Percentiles rank a stretch among this genome's conserved stretches.
Evolutionary conservation across 2,888 invertebrate genomes (phyloP).

Genomic region (Nemapogon koenigi): DNA sequence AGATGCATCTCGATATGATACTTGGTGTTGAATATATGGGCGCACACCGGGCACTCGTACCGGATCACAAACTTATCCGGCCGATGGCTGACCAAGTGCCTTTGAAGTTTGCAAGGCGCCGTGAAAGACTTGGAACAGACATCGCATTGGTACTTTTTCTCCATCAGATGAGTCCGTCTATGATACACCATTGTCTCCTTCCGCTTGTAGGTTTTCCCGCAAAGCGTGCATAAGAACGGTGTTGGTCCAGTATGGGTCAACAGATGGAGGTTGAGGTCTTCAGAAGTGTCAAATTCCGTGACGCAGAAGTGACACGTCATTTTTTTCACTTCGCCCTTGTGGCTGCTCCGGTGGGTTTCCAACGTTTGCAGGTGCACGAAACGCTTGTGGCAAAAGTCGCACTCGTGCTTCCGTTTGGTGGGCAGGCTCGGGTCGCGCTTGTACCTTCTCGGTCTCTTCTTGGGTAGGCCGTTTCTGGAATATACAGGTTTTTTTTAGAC

Average conservation of each 20-base stretch:
- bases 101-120: slow-evolving; percentile 37
- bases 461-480: too few species aligned
- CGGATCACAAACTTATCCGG: slow-evolving; percentile 29
- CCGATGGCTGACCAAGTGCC: slow-evolving; percentile 34
- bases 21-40: slow-evolving; percentile 52
- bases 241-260: slow-evolving; percentile 32
- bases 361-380: slow-evolving; percentile 44
- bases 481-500: too few species aligned
- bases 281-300: slow-evolving; percentile 22
- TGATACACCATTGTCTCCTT: slow-evolving; percentile 51
- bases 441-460: too few species aligned
- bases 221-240: slow-evolving; percentile 42
- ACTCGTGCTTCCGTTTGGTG: slow-evolving; percentile 33
- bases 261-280: slow-evolving; percentile 27
- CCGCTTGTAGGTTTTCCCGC: slow-evolving; percentile 38
- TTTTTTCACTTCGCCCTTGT: slow-evolving; percentile 32
- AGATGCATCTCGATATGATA: slow-evolving; percentile 51
- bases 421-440: not conserved
- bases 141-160: slow-evolving; percentile 34
- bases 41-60: slow-evolving; percentile 56
- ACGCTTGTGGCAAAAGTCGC: slow-evolving; percentile 42
- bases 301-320: slow-evolving; percentile 39
- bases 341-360: slow-evolving; percentile 36
- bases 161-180: slow-evolving; percentile 34
- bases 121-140: slow-evolving; percentile 41